Evolutionary conservation across 2,888 invertebrate species (phyloP), one percentile per base, ranked within the genome.

Genomic region (Drosophila mimetica): DNA sequence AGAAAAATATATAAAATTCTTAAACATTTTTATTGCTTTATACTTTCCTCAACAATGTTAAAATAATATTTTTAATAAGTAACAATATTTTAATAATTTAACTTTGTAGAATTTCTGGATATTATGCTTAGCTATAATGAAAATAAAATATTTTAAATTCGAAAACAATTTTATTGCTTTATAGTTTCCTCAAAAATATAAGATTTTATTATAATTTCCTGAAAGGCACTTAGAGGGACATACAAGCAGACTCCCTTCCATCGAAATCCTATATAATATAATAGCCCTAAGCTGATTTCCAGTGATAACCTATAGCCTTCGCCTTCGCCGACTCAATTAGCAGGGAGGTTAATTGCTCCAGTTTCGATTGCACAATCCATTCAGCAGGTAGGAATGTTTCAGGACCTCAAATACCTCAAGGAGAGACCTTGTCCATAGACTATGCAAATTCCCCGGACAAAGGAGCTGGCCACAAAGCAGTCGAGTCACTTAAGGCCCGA

Each of bases 351-450:
- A 64, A 64, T 64, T 66, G 67, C 67, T 22, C 42, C 54, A 67
- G 67, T 67, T 52, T 53, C 67, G 54, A 67, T 66, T 66, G 67
- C 42, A 44, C 54, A 67, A 64, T 30, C 34, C 41, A 57, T 51
- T 22, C 20, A n/a, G 20, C 37, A 63, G 54, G 41, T 44, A 44
- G 14, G 25, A 2, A 9, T 11, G 22, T 8, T 41, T 34, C 25
- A 39, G 22, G 32, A 7, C 6, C 20, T 22, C 41, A 20, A 39
- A 8, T 20, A 16, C 13, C 22, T 50, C 16, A 36, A 34, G 61
- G 48, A 13, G 13, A 14, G 22, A 39, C 59, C 46, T 46, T 36
- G 25, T 30, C 20, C 39, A 28, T 51, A 30, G 28, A 42, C 42
- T 67, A 66, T 64, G 64, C 64, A 64, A 64, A 64, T 67, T 41